Conservation (phyloP, 2,888 invertebrate species). For the Pachymerium ferrugineum region DNA sequence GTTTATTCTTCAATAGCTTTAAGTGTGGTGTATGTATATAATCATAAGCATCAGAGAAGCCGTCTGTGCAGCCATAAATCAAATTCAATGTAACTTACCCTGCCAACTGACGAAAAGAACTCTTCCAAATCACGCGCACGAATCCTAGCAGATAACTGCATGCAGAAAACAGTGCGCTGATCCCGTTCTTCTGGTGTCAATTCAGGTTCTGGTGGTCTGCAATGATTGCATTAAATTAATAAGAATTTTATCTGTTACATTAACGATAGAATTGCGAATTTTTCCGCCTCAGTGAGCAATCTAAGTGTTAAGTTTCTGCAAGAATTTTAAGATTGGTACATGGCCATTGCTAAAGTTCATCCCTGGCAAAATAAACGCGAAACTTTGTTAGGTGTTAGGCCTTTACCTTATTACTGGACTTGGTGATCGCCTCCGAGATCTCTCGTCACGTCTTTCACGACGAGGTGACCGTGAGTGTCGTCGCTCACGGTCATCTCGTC, state of each 20-base stretch:
- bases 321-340: too few species aligned
- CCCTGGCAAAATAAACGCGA: too few species aligned
- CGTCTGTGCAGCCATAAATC: neutral
- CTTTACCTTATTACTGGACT: neutral
- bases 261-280: too few species aligned
- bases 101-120: constrained; percentile 97
- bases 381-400: too few species aligned
- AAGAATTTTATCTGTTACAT: too few species aligned
- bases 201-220: constrained; percentile 40
- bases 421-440: neutral
- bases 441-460: constrained; percentile 28
- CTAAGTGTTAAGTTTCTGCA: too few species aligned
- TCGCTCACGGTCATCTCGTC: constrained; percentile 34
- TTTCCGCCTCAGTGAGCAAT: too few species aligned
- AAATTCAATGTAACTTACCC: constrained; percentile 58
- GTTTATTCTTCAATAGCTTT: too few species aligned
- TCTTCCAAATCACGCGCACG: constrained; percentile 92
- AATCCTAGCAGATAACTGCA: constrained; percentile 93
- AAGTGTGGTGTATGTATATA: neutral
- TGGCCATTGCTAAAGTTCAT: too few species aligned
- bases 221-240: neutral
- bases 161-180: constrained; percentile 97
- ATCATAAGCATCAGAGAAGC: neutral
- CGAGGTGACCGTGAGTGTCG: constrained; percentile 29
- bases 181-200: constrained; percentile 95